Evolutionary conservation across 2,888 invertebrate species (phyloP), one percentile per base, ranked within the genome.

Genomic region (Ormyrus labotus): DNA sequence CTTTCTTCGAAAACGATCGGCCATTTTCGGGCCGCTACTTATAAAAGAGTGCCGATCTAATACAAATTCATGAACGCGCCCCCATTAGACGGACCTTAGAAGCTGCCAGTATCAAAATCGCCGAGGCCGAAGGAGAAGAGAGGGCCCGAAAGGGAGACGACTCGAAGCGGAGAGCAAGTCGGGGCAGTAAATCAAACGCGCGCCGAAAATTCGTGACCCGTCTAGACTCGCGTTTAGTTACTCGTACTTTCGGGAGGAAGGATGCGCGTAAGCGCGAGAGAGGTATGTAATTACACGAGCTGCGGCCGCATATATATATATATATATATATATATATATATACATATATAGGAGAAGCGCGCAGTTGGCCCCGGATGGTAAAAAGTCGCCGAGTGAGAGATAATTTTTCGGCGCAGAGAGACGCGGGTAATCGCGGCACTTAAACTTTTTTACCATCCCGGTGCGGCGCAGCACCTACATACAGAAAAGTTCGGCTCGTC

Each of bases 31-130:
- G 10, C 34, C 60, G 68, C 68, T 68, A 74, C 74, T 68, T 65
- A 19, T 57, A 53, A 45, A 71, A 48, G 34, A 19, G 48, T 9
- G 19, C 60, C 13, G 57, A 34, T 87, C 88, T 89, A 89, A 90
- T 90, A 89, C 88, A 89, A 90, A 90, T 90, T 90, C 90, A 90
- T 89, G 89, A 90, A 90, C 85, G 86, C 83, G 83, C 85, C 87
- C 86, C 88, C 86, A 90, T 90, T 90, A 89, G 89, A 87, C 87
- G 86, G 86, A 34, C 50, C 69, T 34, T n/a, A 53, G 64, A 85
- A 34, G 87, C 87, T 87, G 88, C 34, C 87, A 89, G 88, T 80
- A 80, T 90, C 88, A 89, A 88, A 89, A 85, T 82, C 84, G 84
- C 78, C 79, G 82, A 82, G 84, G 82, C 34, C 34, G 83, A 82